Percentiles rank a stretch among this genome's conserved stretches.
These are phyloP conservation scores for Microctonus aethiopoides DNA, from an alignment of 2,888 invertebrate genomes.

Conservation along the genomic window DNA sequence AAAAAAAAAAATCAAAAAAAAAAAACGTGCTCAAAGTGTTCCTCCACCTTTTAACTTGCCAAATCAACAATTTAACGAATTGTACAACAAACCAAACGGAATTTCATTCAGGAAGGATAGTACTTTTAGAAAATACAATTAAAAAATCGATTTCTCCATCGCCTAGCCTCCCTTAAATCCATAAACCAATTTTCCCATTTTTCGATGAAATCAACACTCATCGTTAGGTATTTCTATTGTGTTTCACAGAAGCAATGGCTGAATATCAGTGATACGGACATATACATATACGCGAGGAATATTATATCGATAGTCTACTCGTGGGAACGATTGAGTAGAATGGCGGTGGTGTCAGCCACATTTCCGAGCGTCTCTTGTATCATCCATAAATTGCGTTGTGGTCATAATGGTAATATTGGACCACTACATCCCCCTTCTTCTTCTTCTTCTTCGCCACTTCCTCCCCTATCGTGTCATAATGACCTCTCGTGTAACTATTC, in stretches of 20 bases:
- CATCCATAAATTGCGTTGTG: slow-evolving; percentile 17
- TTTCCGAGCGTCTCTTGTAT: slow-evolving; percentile 12
- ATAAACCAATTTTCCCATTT: neutral
- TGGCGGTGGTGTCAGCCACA: neutral
- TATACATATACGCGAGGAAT: neutral
- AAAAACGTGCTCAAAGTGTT: too few species aligned
- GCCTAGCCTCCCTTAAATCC: too few species aligned
- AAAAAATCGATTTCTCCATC: too few species aligned
- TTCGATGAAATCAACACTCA: neutral
- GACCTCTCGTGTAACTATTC: neutral
- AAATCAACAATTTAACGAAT: too few species aligned
- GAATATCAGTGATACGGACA: neutral
- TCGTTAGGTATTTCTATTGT: neutral
- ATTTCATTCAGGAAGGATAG: too few species aligned
- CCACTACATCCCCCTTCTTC: neutral
- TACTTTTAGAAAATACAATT: too few species aligned
- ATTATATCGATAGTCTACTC: neutral
- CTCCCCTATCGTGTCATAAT: neutral
- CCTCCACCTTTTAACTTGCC: too few species aligned
- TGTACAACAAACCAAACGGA: too few species aligned
- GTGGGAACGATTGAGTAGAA: neutral
- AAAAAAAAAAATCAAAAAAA: too few species aligned
- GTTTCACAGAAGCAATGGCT: neutral
- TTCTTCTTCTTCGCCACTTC: too few species aligned
- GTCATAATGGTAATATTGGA: slow-evolving; percentile 3